phyloP scores from a whole-genome alignment of 1,140 invertebrate species.

The Lepidurus apus region DNA sequence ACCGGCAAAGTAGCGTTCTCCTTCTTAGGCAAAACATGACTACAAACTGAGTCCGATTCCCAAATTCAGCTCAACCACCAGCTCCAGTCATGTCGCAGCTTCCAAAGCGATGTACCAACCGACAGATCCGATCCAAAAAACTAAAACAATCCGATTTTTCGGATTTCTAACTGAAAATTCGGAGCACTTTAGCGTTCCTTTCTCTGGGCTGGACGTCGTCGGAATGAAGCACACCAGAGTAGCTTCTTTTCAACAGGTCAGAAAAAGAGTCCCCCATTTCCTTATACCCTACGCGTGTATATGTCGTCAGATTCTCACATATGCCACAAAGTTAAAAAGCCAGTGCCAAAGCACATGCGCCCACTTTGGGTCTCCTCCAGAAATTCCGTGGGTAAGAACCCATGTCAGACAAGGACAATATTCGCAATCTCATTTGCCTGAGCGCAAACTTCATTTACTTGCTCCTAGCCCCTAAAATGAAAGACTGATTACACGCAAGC shows the following conservation, averaged over 20 bases:
- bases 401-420: slow-evolving; percentile 4
- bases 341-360: slow-evolving; percentile 16
- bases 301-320: slow-evolving; percentile 15
- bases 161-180: not conserved
- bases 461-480: not conserved
- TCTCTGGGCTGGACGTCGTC: not conserved
- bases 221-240: not conserved
- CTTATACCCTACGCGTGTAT: slow-evolving; percentile 2
- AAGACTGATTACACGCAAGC: not conserved
- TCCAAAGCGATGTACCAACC: not conserved
- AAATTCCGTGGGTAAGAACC: not conserved
- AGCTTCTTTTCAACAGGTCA: slow-evolving; percentile 4
- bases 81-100: not conserved
- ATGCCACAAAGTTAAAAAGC: slow-evolving; percentile 19
- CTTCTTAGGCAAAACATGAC: not conserved
- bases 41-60: not conserved
- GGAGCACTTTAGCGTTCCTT: not conserved
- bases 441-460: slow-evolving; percentile 11
- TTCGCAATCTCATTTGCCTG: slow-evolving; percentile 15
- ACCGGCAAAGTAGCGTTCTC: not conserved
- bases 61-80: not conserved
- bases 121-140: not conserved
- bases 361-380: not conserved
- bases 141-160: not conserved
- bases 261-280: slow-evolving; percentile 2